phyloP scores from a whole-genome alignment of 2,888 invertebrate genomes.

The Chironomus riparius region DNA sequence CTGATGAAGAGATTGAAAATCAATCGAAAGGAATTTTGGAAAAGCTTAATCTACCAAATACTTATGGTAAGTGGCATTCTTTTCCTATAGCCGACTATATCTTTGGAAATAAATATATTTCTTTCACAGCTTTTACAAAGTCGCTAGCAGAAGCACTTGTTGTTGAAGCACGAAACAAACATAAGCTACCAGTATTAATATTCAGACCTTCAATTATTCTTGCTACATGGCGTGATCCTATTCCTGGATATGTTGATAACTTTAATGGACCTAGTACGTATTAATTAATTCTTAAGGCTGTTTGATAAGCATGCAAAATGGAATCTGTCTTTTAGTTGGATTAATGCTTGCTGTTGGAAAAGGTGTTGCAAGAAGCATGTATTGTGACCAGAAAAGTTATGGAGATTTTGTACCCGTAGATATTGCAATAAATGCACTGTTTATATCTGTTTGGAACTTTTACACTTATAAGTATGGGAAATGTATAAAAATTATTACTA shows the following conservation, averaged over 20 bases:
- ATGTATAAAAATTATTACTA: conserved; percentile 31
- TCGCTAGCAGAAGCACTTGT: conserved; percentile 82
- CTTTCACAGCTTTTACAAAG: conserved; percentile 68
- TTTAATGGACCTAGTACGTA: conserved; percentile 68
- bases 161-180: conserved; percentile 57
- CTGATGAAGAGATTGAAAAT: conserved; percentile 55
- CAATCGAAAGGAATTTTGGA: conserved; percentile 62
- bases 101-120: too few species aligned
- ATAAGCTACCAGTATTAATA: conserved; percentile 67
- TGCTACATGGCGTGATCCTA: conserved; percentile 74
- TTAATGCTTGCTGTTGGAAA: conserved; percentile 58
- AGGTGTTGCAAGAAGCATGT: conserved; percentile 83
- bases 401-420: conserved; percentile 73
- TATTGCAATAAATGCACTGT: conserved; percentile 67
- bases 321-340: conserved; percentile 28
- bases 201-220: conserved; percentile 84
- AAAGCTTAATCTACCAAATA: conserved; percentile 63
- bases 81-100: too few species aligned
- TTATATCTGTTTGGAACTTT: conserved; percentile 58
- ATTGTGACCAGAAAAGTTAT: conserved; percentile 65
- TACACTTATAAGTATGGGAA: conserved; percentile 45
- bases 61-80: conserved; percentile 46
- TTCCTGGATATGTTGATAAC: conserved; percentile 89
- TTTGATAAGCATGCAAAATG: conserved; percentile 36
- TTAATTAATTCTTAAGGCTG: too few species aligned